Percentiles rank a stretch among this genome's conserved stretches.
Evolutionary conservation across 2,888 invertebrate genomes (phyloP).

Genomic region (Nemoura dubitans): DNA sequence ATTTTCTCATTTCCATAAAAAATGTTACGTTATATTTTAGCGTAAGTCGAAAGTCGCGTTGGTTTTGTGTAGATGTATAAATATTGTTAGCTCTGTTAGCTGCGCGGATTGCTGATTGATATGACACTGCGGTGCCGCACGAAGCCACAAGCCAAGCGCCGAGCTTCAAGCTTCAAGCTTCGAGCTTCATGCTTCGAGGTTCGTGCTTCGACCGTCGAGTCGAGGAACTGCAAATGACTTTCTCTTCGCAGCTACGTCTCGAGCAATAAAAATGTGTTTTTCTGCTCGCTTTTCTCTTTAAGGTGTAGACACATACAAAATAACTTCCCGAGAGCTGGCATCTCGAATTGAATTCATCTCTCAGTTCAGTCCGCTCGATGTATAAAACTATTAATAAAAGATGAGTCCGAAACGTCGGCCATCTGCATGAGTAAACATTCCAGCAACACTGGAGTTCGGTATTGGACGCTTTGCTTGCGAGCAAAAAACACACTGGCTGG

Average conservation of each 20-base stretch:
- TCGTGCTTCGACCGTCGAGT: too few relatives aligned
- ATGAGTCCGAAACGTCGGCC: neutral
- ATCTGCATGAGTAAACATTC: neutral
- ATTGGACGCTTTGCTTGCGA: neutral
- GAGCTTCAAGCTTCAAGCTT: too few relatives aligned
- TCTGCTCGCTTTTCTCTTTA: neutral
- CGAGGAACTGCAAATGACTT: slow-evolving; percentile 24
- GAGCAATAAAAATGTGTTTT: neutral
- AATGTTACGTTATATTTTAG: slow-evolving; percentile 14
- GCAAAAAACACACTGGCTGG: neutral
- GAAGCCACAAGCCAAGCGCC: neutral
- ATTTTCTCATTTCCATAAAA: slow-evolving; percentile 38
- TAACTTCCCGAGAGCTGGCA: neutral
- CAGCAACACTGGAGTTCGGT: neutral
- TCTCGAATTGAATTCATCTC: neutral
- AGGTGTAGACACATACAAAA: neutral
- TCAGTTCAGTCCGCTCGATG: neutral
- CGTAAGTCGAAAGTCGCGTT: neutral
- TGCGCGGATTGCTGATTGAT: slow-evolving; percentile 25
- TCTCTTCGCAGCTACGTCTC: neutral
- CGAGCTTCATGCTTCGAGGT: too few relatives aligned
- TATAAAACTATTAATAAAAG: neutral
- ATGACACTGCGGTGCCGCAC: neutral
- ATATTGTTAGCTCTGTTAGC: neutral
- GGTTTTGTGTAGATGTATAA: neutral